phyloP scores from a whole-genome alignment of 1,140 invertebrate genomes.

The Glossosoma conforme region DNA sequence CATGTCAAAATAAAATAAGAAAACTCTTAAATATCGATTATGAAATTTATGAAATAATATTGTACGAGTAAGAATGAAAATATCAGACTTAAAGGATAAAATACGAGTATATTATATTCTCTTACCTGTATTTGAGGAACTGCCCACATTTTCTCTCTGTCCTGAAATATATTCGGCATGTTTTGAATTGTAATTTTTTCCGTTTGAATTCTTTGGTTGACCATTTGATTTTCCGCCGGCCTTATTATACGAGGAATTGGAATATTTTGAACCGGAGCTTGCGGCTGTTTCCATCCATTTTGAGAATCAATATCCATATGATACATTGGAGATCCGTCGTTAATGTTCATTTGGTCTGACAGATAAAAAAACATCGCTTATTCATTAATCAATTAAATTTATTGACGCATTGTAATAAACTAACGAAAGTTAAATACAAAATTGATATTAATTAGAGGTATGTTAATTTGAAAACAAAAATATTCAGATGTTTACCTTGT shows the following conservation, averaged over 20 bases:
- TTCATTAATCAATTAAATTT: neutral
- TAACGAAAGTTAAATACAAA: neutral
- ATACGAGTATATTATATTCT: no score
- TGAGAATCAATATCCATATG: constrained; percentile 27
- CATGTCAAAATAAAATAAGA: no score
- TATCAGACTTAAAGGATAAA: no score
- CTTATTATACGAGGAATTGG: constrained; percentile 19
- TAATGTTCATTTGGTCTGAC: constrained; percentile 18
- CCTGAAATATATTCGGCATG: constrained; percentile 28
- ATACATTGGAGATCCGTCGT: constrained; percentile 27
- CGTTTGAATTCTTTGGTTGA: constrained; percentile 14
- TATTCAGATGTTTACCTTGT: constrained; percentile 9
- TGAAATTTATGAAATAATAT: no score
- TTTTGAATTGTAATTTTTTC: constrained; percentile 22
- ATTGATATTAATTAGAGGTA: neutral
- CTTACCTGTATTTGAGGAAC: constrained; percentile 27
- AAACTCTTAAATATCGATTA: no score
- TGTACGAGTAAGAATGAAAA: no score
- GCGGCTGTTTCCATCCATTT: constrained; percentile 24
- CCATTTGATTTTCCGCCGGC: constrained; percentile 15
- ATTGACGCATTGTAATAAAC: no score
- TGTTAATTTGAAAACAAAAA: neutral
- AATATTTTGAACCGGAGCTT: constrained; percentile 12
- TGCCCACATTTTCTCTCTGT: constrained; percentile 30
- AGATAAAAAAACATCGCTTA: neutral